Conservation (phyloP, 2,888 invertebrate species). For the Erebia epiphron region DNA sequence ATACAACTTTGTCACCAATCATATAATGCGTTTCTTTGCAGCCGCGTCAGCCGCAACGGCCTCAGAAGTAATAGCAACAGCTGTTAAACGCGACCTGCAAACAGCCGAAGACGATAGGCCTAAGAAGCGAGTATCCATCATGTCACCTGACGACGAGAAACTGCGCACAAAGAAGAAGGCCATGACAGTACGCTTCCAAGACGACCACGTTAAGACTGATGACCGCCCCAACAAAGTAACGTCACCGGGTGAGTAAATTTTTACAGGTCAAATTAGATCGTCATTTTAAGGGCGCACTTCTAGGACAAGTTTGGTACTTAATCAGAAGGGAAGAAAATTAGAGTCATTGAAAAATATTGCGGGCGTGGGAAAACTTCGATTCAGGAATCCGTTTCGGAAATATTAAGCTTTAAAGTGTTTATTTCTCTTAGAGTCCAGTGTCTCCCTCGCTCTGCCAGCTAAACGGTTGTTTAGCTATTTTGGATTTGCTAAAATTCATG, state of each 20-base stretch:
- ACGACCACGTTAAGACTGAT: conserved; percentile 69
- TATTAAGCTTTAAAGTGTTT: too few relatives aligned
- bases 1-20: too few relatives aligned
- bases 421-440: too few relatives aligned
- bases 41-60: conserved; percentile 41
- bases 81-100: conserved; percentile 53
- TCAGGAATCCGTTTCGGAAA: too few relatives aligned
- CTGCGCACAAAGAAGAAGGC: conserved; percentile 71
- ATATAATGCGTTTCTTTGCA: conserved; percentile 5
- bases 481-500: too few relatives aligned
- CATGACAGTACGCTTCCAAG: conserved; percentile 77
- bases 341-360: too few relatives aligned
- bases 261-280: background rate
- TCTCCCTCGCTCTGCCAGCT: too few relatives aligned
- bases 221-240: conserved; percentile 65
- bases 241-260: conserved; percentile 67
- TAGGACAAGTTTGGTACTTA: too few relatives aligned
- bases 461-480: too few relatives aligned
- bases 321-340: too few relatives aligned
- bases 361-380: too few relatives aligned
- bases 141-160: conserved; percentile 74
- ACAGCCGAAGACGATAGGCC: conserved; percentile 66
- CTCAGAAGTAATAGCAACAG: conserved; percentile 46
- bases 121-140: conserved; percentile 72
- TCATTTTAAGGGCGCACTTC: too few relatives aligned